Conservation (phyloP, 1,140 invertebrate genomes). For the Calliphora vicina region DNA sequence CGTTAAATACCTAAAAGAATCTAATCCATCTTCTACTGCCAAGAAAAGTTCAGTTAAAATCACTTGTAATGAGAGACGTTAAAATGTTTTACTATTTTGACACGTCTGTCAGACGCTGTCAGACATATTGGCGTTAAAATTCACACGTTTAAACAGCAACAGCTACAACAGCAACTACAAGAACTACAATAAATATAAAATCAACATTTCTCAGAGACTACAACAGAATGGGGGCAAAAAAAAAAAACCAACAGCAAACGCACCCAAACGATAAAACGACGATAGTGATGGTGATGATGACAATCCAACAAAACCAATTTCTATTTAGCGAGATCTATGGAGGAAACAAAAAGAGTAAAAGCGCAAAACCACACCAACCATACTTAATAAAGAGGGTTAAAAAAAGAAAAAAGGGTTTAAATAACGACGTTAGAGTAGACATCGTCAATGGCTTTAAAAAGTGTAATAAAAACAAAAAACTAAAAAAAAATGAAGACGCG, state of each 20-base stretch:
- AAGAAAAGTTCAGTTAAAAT: not conserved
- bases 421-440: not conserved
- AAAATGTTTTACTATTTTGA: slow-evolving; percentile 31
- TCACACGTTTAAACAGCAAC: slow-evolving; percentile 28
- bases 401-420: slow-evolving; percentile 23
- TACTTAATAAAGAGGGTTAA: not conserved
- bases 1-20: not conserved
- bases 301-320: too few relatives aligned
- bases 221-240: not conserved
- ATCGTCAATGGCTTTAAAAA: not conserved
- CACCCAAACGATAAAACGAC: not conserved
- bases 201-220: not conserved
- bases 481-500: not conserved
- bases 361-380: not conserved
- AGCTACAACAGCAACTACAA: not conserved
- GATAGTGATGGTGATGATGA: not conserved
- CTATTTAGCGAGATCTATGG: too few relatives aligned
- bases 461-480: not conserved
- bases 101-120: slow-evolving; percentile 32
- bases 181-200: not conserved
- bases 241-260: not conserved
- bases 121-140: slow-evolving; percentile 35
- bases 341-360: not conserved
- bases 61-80: slow-evolving; percentile 15
- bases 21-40: not conserved